These are phyloP conservation scores for Ursus arctos DNA, from an alignment of 2,113 vertebrate genomes.

Conservation along the genomic window DNA sequence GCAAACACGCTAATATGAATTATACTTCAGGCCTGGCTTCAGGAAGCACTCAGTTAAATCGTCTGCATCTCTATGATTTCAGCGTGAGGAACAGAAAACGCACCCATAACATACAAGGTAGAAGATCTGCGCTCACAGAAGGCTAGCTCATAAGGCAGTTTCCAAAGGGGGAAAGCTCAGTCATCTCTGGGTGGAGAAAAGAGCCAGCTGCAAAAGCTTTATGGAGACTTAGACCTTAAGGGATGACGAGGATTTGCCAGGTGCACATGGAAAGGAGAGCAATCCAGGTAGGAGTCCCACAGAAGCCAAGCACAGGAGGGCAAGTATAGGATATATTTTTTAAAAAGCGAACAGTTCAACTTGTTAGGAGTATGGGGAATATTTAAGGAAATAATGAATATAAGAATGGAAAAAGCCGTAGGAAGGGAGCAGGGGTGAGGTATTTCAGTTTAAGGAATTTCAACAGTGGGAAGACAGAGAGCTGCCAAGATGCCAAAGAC, in stretches of 20 bases:
- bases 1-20: not conserved
- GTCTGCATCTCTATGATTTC: not conserved
- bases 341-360: not conserved
- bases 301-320: not conserved
- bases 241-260: not conserved
- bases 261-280: not conserved
- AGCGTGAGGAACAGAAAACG: not conserved
- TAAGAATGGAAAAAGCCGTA: not conserved
- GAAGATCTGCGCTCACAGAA: not conserved
- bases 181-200: not conserved
- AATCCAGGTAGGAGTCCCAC: not conserved
- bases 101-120: not conserved
- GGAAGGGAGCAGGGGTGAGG: not conserved
- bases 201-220: not conserved
- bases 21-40: not conserved
- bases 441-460: not conserved
- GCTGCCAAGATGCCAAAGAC: not conserved
- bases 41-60: not conserved
- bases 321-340: not conserved
- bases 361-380: not conserved
- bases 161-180: not conserved
- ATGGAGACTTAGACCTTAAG: not conserved
- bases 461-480: not conserved
- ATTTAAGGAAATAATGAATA: not conserved
- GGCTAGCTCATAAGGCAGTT: not conserved